phyloP scores from a whole-genome alignment of 2,888 invertebrate species.

The Hirudinaria manillensis region DNA sequence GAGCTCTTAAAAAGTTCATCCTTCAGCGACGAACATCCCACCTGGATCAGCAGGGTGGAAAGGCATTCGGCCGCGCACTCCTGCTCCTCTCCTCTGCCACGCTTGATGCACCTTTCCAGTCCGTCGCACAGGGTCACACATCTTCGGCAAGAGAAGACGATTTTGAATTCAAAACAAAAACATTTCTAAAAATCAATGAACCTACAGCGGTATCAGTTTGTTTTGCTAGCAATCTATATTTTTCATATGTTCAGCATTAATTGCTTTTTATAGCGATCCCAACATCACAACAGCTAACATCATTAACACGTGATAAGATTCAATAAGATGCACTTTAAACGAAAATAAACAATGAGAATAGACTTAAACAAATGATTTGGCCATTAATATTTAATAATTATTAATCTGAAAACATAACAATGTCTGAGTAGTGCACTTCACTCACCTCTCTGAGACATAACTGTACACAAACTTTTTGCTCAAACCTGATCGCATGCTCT shows the following conservation, averaged over 20 bases:
- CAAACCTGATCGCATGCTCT: slow-evolving; percentile 68
- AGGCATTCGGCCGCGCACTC: slow-evolving; percentile 74
- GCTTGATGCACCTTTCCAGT: slow-evolving; percentile 72
- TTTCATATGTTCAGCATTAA: too few species aligned
- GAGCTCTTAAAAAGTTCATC: background rate
- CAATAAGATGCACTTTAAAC: too few species aligned
- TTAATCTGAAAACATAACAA: too few species aligned
- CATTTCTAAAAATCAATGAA: background rate
- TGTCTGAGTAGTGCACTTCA: background rate
- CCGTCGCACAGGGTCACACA: slow-evolving; percentile 67
- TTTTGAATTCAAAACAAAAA: background rate
- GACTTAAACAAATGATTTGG: too few species aligned
- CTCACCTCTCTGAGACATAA: slow-evolving; percentile 68
- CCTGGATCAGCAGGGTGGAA: slow-evolving; percentile 74
- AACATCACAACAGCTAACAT: too few species aligned
- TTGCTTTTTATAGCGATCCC: too few species aligned
- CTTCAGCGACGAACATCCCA: slow-evolving; percentile 59
- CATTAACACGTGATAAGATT: too few species aligned
- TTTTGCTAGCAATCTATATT: too few species aligned
- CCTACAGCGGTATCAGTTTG: background rate
- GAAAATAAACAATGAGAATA: too few species aligned
- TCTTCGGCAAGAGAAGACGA: slow-evolving; percentile 42
- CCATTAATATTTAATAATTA: too few species aligned
- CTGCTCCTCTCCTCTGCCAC: slow-evolving; percentile 76
- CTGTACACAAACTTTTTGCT: slow-evolving; percentile 72